Base-by-base conservation (phyloP, 1,140 invertebrate species). In the Solen grandis region DNA sequence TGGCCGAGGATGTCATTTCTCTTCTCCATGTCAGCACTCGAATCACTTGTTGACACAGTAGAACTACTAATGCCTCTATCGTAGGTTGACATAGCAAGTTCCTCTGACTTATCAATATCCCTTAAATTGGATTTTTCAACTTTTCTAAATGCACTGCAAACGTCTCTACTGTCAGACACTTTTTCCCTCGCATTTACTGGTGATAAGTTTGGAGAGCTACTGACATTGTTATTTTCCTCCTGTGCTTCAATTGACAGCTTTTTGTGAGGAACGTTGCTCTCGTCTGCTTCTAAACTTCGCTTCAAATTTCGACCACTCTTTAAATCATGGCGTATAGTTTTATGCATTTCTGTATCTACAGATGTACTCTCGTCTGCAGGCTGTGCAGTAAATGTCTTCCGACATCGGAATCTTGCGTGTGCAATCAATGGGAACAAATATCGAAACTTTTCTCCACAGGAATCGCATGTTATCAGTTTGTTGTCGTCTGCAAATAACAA, bases 351-450 rank as follows among this genome's bases (percentile, higher is more conserved):
- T n/a, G n/a, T n/a, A n/a, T n/a, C n/a, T n/a, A n/a, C n/a, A n/a
- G n/a, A n/a, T n/a, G n/a, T n/a, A n/a, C n/a, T n/a, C n/a, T n/a
- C n/a, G n/a, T n/a, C n/a, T n/a, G n/a, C n/a, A n/a, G n/a, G n/a
- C n/a, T n/a, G n/a, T n/a, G n/a, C n/a, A n/a, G n/a, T n/a, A n/a
- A n/a, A n/a, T n/a, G n/a, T n/a, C n/a, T n/a, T n/a, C n/a, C n/a
- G n/a, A 74, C 91, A 92, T 70, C 87, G 87, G 76, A 91, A 92
- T 50, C 88, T 84, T 52, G 88, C 76, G 78, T 92, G 91, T 10
- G 91, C 90, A 55, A 88, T 85, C n/a, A 91, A 65, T 22, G 87
- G 82, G 82, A 85, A 89, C 1, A 87, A 84, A 46, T 88, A 88
- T 16, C 87, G 84, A 69, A 90, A 92, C n/a, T 77, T 84, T 70